Base-by-base conservation (phyloP, 1,140 invertebrate genomes). In the Bombus terrestris region DNA sequence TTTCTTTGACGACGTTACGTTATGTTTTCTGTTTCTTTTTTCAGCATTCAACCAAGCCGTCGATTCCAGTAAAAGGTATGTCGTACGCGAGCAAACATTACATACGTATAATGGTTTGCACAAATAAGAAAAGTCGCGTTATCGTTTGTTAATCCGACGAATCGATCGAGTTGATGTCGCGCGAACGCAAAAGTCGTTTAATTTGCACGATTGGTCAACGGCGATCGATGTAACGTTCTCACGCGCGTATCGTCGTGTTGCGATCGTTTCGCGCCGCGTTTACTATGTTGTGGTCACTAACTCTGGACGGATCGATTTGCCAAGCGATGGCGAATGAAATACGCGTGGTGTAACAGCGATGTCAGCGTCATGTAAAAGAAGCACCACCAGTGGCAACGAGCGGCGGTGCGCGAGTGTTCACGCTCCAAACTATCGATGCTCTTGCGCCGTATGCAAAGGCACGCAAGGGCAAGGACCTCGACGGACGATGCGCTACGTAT, bases 11-110 rank as follows among this genome's bases (percentile, higher is more conserved):
- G 39, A 35, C 15, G 64, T 47, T 62, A 73, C 39, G 59, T 75
- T 28, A 37, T 25, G n/a, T 47, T 39, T 39, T 72, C 39, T 84
- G 62, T 62, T 53, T 72, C 32, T 82, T n/a, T 86, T 92, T 82
- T 89, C 92, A 95, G 95, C 93, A 95, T 86, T 93, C 94, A 43
- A 94, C 92, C 59, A 94, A 94, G 91, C 92, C 94, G 83, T 94
- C 94, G 77, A 95, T 95, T 84, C 95, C 94, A 81, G 94, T 95
- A 43, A 95, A 95, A 95, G 94, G 95, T 95, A 91, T 85, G 91
- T 87, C 59, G 39, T 22, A 37, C n/a, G 39, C 3, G 8, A 22
- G 6, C 10, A 32, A 3, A 57, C 32, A 18, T n/a, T 32, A 37
- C 47, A 9, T 13, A 5, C 37, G 10, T 69, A 12, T 22, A 1